Percentiles rank a stretch among this genome's conserved stretches.
Evolutionary conservation across 1,140 invertebrate genomes (phyloP).

Genomic region (Laupala kohalensis): DNA sequence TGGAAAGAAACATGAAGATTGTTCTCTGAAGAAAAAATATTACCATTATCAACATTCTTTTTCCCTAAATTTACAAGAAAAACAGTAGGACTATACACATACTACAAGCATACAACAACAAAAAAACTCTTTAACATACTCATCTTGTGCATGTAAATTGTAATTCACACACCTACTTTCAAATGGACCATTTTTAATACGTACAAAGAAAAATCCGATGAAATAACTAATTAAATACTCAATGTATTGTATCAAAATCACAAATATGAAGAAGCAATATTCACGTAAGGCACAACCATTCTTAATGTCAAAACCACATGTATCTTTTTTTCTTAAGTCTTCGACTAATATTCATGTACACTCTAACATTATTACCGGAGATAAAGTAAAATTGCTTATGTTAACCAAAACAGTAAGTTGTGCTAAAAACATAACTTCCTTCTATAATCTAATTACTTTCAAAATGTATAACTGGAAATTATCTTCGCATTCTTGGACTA

Average conservation of each 20-base stretch:
- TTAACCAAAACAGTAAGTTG: no score
- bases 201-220: neutral
- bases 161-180: neutral
- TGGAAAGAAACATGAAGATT: neutral
- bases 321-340: no score
- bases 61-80: neutral
- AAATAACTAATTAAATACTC: neutral
- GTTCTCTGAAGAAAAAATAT: neutral
- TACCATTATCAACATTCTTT: neutral
- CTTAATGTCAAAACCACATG: neutral
- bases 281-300: neutral
- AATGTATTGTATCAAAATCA: neutral
- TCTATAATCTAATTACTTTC: no score
- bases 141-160: neutral
- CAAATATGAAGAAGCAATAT: neutral
- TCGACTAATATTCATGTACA: no score
- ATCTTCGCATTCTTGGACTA: no score
- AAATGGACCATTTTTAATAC: neutral
- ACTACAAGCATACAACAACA: neutral
- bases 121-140: neutral
- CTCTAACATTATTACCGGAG: no score
- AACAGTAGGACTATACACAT: neutral
- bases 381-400: no score
- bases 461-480: no score
- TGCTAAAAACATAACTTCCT: no score